Evolutionary conservation across 2,113 vertebrate species (phyloP).

Genomic region (Pavo muticus): DNA sequence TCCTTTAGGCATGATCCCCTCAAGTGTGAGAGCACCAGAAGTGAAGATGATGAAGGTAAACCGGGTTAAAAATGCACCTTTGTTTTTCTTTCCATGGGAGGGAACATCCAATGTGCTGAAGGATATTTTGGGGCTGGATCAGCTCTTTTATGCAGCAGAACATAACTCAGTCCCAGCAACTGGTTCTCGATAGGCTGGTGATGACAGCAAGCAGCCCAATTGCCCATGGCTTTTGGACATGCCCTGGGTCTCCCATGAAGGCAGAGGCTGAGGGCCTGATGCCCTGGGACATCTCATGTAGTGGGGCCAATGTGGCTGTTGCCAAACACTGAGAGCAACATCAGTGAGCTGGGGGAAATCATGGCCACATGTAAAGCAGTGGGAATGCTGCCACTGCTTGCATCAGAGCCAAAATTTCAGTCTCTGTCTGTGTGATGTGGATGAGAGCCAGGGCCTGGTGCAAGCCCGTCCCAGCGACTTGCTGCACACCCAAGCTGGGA

Average conservation of each 20-base stretch:
- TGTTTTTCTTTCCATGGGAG: not conserved
- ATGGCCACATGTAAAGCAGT: accelerated
- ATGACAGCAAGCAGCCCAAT: accelerated
- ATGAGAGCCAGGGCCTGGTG: not conserved
- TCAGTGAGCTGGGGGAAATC: not conserved
- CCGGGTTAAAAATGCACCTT: not conserved
- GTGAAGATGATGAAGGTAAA: not conserved
- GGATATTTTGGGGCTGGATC: not conserved
- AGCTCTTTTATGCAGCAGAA: not conserved
- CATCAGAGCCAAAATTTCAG: not conserved
- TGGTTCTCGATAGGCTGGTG: accelerated
- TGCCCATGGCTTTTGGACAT: not conserved
- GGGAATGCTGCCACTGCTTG: not conserved
- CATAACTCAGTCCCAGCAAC: too few relatives aligned
- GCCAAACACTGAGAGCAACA: accelerated
- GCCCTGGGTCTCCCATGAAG: accelerated
- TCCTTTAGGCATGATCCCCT: not conserved
- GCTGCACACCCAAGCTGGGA: not conserved
- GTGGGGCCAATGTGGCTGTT: not conserved
- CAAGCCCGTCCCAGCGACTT: accelerated
- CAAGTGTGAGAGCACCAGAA: not conserved
- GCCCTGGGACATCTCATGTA: accelerated
- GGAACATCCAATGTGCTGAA: not conserved
- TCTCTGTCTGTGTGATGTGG: not conserved
- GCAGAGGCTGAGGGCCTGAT: not conserved